Base-by-base conservation (phyloP, 2,797 vertebrate genomes). In the Dallia pectoralis region DNA sequence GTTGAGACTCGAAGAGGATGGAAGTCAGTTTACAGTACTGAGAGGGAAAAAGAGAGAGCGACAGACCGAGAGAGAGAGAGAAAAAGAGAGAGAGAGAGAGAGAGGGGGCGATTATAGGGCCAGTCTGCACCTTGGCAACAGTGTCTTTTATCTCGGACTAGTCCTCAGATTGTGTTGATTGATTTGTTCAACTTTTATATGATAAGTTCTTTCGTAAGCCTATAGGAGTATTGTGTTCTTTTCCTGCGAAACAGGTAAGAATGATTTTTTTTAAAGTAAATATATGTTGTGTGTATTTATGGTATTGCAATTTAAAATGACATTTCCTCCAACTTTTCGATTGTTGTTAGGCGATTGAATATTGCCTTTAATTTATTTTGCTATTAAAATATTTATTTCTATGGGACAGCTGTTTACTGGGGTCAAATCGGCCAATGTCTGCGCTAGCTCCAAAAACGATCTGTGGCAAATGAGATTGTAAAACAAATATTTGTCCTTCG, bases 1-100 rank as follows among this genome's bases (percentile, higher is more conserved):
- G 78, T 86, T 87, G 81, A 82, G 86, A 87, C 87, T 85, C 85
- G 87, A 79, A 70, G 87, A 81, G 90, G 90, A 93, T 93, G 89
- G 93, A 86, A 77, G 83, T 76, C 75, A 88, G 85, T 81, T 59
- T 78, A 73, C 82, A 88, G 81, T 86, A 75, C 76, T 86, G 79
- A 89, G 66, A 68, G 69, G 36, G 76, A 81, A 33, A 81, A 33
- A 77, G 36, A 74, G 71, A 72, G 48, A 70, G 48, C 49, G 30
- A 47, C 25, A 33, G 44, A 18, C 9, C 3, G 56, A 61, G 27
- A 62, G 9, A 62, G 56, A 25, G 59, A 62, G 22, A 63, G 53
- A 22, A 78, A 88, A 74, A 90, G 74, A 85, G 73, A 80, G 72
- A 76, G 69, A 69, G 69, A 44, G 74, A 81, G 40, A 77, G 69